Evolutionary conservation across 2,113 vertebrate species (phyloP), one percentile per base, ranked within the genome.

Genomic region (Cyprinus carpio): DNA sequence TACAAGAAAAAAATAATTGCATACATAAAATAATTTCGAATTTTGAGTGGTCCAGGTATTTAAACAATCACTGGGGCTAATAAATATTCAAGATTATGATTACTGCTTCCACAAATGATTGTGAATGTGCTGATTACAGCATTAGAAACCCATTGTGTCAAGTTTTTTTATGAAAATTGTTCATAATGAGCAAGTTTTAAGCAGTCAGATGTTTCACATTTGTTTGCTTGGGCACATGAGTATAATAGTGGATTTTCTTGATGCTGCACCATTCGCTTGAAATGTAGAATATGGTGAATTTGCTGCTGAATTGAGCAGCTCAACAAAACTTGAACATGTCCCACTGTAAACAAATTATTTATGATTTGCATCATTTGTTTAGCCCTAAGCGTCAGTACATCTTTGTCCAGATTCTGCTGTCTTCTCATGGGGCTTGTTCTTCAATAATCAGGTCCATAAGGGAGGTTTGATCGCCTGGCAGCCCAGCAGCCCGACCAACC

Each of bases 391-490:
- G 56, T n/a, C 56, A 58, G 62, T 29, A 15, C 31, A 31, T 31
- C 6, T 60, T 60, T 31, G 64, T 64, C 62, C 25, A 31, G 29
- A 67, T 67, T 67, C 29, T 67, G 15, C 64, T 67, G 27, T 31
- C 15, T 67, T 34, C 27, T 75, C 20, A 78, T 85, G 77, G 37
- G 11, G 51, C 2, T 69, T 12, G 58, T 65, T n/a, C 34, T 49
- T 82, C 9, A 34, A 18, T 67, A 72, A 40, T 25, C 83, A 91
- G 89, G 83, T 81, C 46, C 77, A 69, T 82, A 84, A 37, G 78
- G 91, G 90, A 16, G 89, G 91, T 37, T 49, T 89, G 46, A 87
- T 87, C 2, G 78, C 37, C 4, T 85, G 86, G 85, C 60, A 87
- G 10, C 88, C 89, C 27, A 88, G 75, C 60, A 85, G 69, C 46